Evolutionary conservation across 2,888 invertebrate genomes (phyloP).

Genomic region (Allygus modestus): DNA sequence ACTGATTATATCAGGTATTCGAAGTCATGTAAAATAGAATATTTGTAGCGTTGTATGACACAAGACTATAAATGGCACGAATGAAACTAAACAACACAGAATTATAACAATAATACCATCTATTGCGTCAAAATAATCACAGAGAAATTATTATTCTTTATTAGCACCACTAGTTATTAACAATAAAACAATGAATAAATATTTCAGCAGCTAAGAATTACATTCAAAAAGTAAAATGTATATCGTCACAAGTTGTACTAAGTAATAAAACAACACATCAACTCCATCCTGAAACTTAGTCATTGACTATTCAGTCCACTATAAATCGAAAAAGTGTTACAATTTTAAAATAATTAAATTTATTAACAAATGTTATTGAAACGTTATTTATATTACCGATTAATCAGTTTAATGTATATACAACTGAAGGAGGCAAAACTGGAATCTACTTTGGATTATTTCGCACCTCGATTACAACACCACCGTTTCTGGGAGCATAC

Average conservation of each 20-base stretch:
- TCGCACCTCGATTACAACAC: slow-evolving; percentile 80
- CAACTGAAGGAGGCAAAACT: not conserved
- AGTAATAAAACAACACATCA: not conserved
- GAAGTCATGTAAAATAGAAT: not conserved
- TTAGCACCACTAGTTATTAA: slow-evolving; percentile 48
- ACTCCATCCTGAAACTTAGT: not conserved
- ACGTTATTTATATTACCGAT: slow-evolving; percentile 24
- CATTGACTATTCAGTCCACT: not conserved
- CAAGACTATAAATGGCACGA: slow-evolving; percentile 49
- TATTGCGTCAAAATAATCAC: slow-evolving; percentile 37
- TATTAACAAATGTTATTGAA: slow-evolving; percentile 31
- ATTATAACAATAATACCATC: slow-evolving; percentile 4
- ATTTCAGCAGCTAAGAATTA: not conserved
- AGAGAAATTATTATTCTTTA: slow-evolving; percentile 35
- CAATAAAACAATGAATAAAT: slow-evolving; percentile 24
- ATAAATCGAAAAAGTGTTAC: not conserved
- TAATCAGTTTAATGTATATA: slow-evolving; percentile 54
- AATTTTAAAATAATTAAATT: slow-evolving; percentile 18
- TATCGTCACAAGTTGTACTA: not conserved
- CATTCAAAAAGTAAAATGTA: not conserved
- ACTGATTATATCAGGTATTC: not conserved
- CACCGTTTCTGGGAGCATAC: slow-evolving; percentile 71
- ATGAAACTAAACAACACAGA: not conserved
- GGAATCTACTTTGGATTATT: slow-evolving; percentile 70
- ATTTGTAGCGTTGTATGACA: slow-evolving; percentile 15